A percentile compares a stretch with the other conserved stretches of the same genome.
These are phyloP conservation scores for Pteruthius melanotis DNA, from an alignment of 2,113 vertebrate species.

Conservation along the genomic window DNA sequence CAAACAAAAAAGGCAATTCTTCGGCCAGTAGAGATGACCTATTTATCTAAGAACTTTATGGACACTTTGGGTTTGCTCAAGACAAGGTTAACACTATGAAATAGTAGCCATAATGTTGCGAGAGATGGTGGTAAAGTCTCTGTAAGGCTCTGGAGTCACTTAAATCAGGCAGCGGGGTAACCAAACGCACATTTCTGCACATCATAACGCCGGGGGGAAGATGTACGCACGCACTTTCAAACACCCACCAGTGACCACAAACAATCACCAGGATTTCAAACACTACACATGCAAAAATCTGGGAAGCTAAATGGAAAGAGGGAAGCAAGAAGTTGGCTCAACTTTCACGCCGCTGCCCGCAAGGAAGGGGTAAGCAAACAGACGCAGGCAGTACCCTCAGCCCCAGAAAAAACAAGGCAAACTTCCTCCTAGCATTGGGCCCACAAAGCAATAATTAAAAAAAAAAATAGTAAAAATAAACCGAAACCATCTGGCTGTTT, in stretches of 20 bases:
- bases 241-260: slow-evolving; percentile 41
- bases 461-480: background rate
- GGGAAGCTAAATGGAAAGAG: background rate
- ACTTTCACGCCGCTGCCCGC: background rate
- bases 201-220: slow-evolving; percentile 10
- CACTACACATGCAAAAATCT: background rate
- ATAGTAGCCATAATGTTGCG: slow-evolving; percentile 8
- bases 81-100: slow-evolving; percentile 8
- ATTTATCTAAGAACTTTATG: slow-evolving; percentile 50
- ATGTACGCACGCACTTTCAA: background rate
- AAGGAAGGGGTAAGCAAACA: background rate
- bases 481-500: background rate
- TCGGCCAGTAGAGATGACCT: background rate
- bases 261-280: slow-evolving; percentile 29
- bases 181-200: slow-evolving; percentile 35
- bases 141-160: slow-evolving; percentile 28
- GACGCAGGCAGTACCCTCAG: background rate
- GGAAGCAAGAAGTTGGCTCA: background rate
- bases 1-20: background rate
- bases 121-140: slow-evolving; percentile 33
- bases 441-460: background rate
- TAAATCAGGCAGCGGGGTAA: slow-evolving; percentile 46
- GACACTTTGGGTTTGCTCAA: slow-evolving; percentile 36
- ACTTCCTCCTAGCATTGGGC: background rate
- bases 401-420: background rate